Base-by-base conservation (phyloP, 92 coral and sea anemone species). In the Virgularia gustaviana region DNA sequence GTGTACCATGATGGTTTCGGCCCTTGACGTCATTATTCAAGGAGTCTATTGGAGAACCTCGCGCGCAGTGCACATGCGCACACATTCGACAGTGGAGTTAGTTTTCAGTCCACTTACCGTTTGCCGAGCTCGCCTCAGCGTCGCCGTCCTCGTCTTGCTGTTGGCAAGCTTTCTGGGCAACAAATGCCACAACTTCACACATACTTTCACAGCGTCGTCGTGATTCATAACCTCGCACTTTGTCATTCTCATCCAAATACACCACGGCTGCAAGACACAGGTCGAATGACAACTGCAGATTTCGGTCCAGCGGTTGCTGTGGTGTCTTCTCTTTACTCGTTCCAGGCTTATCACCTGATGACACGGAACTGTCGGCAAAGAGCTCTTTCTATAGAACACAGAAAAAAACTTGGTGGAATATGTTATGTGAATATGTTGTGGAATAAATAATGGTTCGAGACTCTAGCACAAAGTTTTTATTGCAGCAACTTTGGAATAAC, bases 241-340 rank as follows among this genome's bases (percentile, higher is more conserved):
- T 34, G 11, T 49, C 55, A 68, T 44, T 34, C 3, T 68, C 75
- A 7, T 34, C 36, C 2, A 30, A 30, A 16, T 68, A 32, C 36
- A 30, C 51, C 42, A 68, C 38, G 1, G 75, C 19, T 20, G 30
- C 75, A 30, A 68, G 19, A 19, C 60, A 59, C 19, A 68, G 75
- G 38, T 68, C 61, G 22, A 68, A 68, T 30, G 59, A 37, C n/a
- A 68, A 49, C 62, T 68, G 75, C 1, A 49, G 47, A 28, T 68
- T 68, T 4, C 44, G 25, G 24, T 68, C 60, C 9, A 68, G 24
- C 30, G 38, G 35, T 25, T 68, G 43, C 1, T 18, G 23, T 36
- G 20, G 6, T 20, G 9, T 2, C 29, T 49, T 68, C 16, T 32
- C 61, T 0, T 44, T 28, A 33, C 75, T 68, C 10, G 75, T 68